These are phyloP conservation scores for Meta bourneti DNA, from an alignment of 2,888 invertebrate species.

Conservation along the genomic window DNA sequence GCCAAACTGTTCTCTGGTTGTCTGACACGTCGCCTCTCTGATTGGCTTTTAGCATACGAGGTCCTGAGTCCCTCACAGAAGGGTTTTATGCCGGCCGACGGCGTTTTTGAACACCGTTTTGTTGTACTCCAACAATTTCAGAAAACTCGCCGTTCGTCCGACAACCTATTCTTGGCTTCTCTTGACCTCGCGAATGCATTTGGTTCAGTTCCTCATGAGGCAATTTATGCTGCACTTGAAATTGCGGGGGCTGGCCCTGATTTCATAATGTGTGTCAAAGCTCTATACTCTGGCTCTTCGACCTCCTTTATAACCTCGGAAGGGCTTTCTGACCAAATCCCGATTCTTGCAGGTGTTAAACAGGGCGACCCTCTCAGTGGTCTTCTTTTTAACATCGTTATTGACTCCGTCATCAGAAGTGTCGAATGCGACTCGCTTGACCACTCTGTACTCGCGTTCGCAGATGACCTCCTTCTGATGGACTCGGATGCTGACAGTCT, in stretches of 20 bases:
- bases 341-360: neutral
- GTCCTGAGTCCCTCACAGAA: slow-evolving; percentile 47
- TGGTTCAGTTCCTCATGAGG: slow-evolving; percentile 79
- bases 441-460: neutral
- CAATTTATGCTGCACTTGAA: slow-evolving; percentile 33
- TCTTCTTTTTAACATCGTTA: neutral
- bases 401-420: neutral
- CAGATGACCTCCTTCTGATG: neutral
- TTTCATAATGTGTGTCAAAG: neutral
- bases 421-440: fast-evolving
- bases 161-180: slow-evolving; percentile 63
- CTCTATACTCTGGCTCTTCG: neutral
- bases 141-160: slow-evolving; percentile 65
- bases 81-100: slow-evolving; percentile 76
- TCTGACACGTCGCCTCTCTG: slow-evolving; percentile 66
- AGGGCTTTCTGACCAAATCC: neutral
- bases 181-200: slow-evolving; percentile 81
- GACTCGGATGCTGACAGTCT: neutral
- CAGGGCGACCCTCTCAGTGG: slow-evolving; percentile 6
- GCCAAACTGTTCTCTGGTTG: no score
- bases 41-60: slow-evolving; percentile 74
- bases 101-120: slow-evolving; percentile 76
- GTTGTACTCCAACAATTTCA: slow-evolving; percentile 51
- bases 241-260: neutral
- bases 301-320: neutral